Percentiles rank a stretch among this genome's conserved stretches.
Conservation (phyloP, 2,113 vertebrate species). For the Megaleporinus macrocephalus region DNA sequence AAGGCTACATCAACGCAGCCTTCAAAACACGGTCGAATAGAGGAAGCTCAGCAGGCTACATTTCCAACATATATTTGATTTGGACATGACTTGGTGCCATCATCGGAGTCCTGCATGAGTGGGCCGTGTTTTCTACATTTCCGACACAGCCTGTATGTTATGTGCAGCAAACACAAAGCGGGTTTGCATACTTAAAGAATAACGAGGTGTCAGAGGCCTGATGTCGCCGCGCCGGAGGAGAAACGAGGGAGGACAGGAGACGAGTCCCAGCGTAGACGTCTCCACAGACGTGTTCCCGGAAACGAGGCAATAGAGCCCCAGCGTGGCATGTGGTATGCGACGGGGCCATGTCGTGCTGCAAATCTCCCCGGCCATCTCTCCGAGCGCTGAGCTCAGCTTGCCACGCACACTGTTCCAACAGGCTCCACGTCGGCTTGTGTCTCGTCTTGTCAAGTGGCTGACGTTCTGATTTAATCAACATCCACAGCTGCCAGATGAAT, state of each 20-base stretch:
- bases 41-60: too few species aligned
- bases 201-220: constrained; percentile 32
- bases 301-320: constrained; percentile 18
- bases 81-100: too few species aligned
- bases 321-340: not conserved
- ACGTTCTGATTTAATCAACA: constrained; percentile 84
- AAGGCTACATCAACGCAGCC: too few species aligned
- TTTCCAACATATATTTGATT: too few species aligned
- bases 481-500: constrained; percentile 81
- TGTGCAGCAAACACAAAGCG: too few species aligned
- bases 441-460: constrained; percentile 82
- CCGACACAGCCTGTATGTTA: too few species aligned
- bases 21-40: too few species aligned
- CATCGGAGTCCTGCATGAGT: too few species aligned
- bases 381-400: constrained; percentile 20
- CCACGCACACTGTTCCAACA: constrained; percentile 74
- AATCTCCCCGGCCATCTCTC: constrained; percentile 75
- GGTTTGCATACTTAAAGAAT: too few species aligned
- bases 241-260: constrained; percentile 34
- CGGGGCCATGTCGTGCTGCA: constrained; percentile 56
- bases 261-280: constrained; percentile 30
- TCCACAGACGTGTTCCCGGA: constrained; percentile 45
- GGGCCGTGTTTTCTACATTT: too few species aligned
- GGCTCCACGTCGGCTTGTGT: constrained; percentile 71
- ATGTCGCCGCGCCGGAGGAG: constrained; percentile 32